Conservation (phyloP, 2,797 vertebrate species). For the Pygocentrus nattereri region DNA sequence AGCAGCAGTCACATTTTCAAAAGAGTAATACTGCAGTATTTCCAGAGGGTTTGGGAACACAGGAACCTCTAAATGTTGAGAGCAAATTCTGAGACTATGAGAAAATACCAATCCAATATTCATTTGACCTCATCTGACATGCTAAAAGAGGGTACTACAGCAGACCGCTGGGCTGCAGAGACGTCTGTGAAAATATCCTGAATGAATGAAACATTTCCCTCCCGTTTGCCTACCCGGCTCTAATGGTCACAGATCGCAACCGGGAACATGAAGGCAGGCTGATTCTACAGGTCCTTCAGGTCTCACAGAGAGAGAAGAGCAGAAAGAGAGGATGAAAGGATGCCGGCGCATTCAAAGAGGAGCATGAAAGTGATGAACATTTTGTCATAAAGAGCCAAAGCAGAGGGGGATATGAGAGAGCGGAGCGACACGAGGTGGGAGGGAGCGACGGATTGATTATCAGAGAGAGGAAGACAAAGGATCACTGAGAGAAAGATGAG, state of each 20-base stretch:
- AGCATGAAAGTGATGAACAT: not conserved
- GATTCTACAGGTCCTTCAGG: not conserved
- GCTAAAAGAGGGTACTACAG: not conserved
- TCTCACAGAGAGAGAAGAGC: not conserved
- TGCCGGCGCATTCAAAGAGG: not conserved
- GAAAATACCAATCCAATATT: conserved; percentile 4
- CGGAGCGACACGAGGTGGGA: not conserved
- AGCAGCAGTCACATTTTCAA: not conserved
- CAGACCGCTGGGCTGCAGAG: not conserved
- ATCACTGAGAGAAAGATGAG: conserved; percentile 34
- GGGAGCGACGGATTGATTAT: conserved; percentile 3
- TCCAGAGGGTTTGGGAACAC: not conserved
- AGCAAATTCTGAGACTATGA: not conserved
- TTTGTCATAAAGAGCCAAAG: not conserved
- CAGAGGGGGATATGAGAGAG: not conserved
- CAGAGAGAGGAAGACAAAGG: conserved; percentile 26
- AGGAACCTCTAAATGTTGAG: not conserved
- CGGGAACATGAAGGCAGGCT: too few species aligned
- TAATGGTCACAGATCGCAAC: too few species aligned
- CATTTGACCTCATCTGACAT: not conserved
- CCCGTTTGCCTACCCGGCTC: too few species aligned
- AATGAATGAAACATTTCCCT: not conserved
- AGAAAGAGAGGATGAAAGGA: not conserved
- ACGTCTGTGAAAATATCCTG: not conserved
- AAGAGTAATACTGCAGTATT: not conserved